Base-by-base conservation (phyloP, 2,797 vertebrate genomes). In the Xiphophorus birchmanni region DNA sequence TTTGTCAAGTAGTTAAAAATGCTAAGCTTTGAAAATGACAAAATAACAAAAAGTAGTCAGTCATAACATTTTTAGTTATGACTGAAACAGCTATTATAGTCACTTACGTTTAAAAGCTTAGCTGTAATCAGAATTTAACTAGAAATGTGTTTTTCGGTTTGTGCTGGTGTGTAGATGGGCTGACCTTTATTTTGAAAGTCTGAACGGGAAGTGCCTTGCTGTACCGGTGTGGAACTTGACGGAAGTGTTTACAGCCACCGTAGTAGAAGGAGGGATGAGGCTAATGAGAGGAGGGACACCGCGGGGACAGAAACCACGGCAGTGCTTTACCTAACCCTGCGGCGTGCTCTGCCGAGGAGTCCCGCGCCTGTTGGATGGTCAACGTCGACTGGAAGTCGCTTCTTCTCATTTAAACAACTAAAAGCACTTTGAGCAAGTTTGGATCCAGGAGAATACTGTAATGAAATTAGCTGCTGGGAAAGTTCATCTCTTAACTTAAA, bases 401-500 rank as follows among this genome's bases (percentile, higher is more conserved):
- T 80, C 26, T 35, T 5, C 40, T 23, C 0, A 21, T 83, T 78
- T 58, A 8, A 29, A 4, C 65, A 82, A 47, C 77, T 75, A 10
- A 42, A 82, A 13, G 0, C 11, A 84, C 81, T 92, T 91, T 60
- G 7, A 15, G 13, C 32, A 81, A 92, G 86, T 93, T 90, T 86
- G 84, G 82, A 88, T 75, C n/a, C 56, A 83, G 81, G 80, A 42
- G 48, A 83, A 7, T 63, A 69, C 67, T 71, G 50, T 76, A 3
- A 21, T 73, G 58, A 71, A 75, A 84, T 23, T 32, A 15, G 40
- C 80, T 45, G 56, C 76, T 56, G 48, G 85, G 80, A 78, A 91
- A 95, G 82, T 93, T 94, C 86, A 91, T 90, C 50, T 89, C 82
- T 83, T 91, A 91, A 82, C 89, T 91, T 73, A 88, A 90, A 90